A percentile compares a stretch with the other conserved stretches of the same genome.
Conservation (phyloP, 2,113 vertebrate species). For the Misgurnus mizolepis region DNA sequence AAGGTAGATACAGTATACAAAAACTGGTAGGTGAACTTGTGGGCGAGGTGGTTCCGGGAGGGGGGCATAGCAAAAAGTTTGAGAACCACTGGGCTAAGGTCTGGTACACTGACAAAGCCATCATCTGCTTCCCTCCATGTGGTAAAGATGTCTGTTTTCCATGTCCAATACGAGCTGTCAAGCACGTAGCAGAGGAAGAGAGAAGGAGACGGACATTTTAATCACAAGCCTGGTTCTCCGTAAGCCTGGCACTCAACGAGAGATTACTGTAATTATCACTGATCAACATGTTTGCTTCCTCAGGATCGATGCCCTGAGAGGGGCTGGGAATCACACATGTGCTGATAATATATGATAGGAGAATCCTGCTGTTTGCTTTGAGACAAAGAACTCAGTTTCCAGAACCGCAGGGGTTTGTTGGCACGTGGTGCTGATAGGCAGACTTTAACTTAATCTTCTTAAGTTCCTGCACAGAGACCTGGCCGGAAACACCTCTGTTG, state of each 20-base stretch:
- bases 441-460: neutral
- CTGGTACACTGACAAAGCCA: neutral
- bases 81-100: too few relatives aligned
- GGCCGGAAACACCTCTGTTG: neutral
- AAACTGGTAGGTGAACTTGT: too few relatives aligned
- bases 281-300: constrained; percentile 78
- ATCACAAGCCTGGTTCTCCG: constrained; percentile 57
- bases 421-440: neutral
- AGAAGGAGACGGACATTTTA: constrained; percentile 54
- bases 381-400: constrained; percentile 3
- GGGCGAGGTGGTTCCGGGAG: too few relatives aligned
- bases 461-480: neutral
- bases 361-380: constrained; percentile 38
- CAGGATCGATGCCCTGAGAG: constrained; percentile 73
- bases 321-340: constrained; percentile 52
- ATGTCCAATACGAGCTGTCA: constrained; percentile 18
- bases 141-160: constrained; percentile 4
- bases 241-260: constrained; percentile 42
- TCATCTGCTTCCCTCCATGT: constrained; percentile 23
- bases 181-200: neutral
- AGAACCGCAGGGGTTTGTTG: neutral
- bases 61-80: too few relatives aligned
- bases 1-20: too few relatives aligned
- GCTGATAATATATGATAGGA: constrained; percentile 59
- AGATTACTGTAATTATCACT: constrained; percentile 78